Evolutionary conservation across 1,140 invertebrate species (phyloP), one percentile per base, ranked within the genome.

Genomic region (Drosophila kohkoa): DNA sequence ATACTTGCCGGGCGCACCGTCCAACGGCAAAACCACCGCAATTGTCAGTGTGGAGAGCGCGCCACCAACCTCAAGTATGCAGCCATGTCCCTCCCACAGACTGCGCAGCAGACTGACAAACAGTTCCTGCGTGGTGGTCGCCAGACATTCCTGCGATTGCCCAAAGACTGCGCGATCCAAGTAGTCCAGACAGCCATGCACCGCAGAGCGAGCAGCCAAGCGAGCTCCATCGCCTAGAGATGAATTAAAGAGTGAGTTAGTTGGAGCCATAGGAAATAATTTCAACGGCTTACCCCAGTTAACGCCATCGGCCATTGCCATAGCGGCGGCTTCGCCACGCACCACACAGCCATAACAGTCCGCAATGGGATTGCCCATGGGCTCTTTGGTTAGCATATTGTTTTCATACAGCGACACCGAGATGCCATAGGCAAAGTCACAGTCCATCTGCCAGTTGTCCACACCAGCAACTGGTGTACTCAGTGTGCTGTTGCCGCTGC

Each of bases 271-370:
- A 15, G 32, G n/a, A 38, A 51, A 54, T 7, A 38, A 67, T 51
- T 6, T 13, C n/a, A 73, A 2, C 35, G 8, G 10, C 91, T 95
- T 94, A 93, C 98, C 98, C 98, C 98, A 98, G 93, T 99, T 98
- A 0, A 98, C 98, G 41, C 98, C 98, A 94, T 98, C 98, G 10
- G 97, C 98, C 51, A 99, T 94, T 35, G 96, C 96, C 81, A 98
- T 93, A 68, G 98, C 95, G 3, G 96, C 96, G 71, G 95, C 97
- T 92, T 98, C 96, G 49, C 94, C 94, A 45, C 97, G 93, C 3
- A 96, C 95, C 75, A 97, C 95, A 46, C 98, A 93, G 1, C 96
- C 97, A 94, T 97, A 98, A 80, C 97, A 96, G 93, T 98, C 98
- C 11, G 98, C 98, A 75, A 98, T 96, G 11, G 98, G 98, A 91